These are phyloP conservation scores for Leptoclinus maculatus DNA, from an alignment of 2,797 vertebrate genomes.

Conservation along the genomic window DNA sequence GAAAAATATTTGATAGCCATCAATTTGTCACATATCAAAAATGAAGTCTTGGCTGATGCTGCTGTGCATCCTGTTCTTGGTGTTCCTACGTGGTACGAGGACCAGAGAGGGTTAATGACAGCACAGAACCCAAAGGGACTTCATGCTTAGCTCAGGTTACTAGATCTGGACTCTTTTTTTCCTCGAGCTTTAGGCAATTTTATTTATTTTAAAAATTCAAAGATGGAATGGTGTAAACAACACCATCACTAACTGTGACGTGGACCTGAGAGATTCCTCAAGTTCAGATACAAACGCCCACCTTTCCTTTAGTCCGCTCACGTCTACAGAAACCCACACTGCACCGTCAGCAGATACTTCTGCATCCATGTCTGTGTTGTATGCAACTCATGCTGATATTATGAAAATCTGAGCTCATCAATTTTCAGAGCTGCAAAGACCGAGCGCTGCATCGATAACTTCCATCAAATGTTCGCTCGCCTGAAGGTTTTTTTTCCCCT, in stretches of 20 bases:
- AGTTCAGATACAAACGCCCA: not conserved
- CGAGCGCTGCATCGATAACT: not conserved
- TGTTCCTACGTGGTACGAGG: not conserved
- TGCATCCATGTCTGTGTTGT: slow-evolving; percentile 1
- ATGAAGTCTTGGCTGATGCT: slow-evolving; percentile 6
- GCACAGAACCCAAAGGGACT: too few species aligned
- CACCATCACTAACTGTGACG: not conserved
- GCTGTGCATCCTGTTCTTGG: not conserved
- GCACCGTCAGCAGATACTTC: slow-evolving; percentile 35
- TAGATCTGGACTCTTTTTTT: too few species aligned
- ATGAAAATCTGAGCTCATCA: slow-evolving; percentile 6
- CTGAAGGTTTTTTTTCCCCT: not conserved
- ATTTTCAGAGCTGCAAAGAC: not conserved
- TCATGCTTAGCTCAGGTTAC: too few species aligned
- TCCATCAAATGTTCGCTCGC: not conserved
- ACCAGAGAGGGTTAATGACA: not conserved
- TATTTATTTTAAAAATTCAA: too few species aligned
- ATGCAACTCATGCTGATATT: slow-evolving; percentile 1
- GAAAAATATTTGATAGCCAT: not conserved
- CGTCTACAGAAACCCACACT: slow-evolving; percentile 5
- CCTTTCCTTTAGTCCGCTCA: not conserved
- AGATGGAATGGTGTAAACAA: too few species aligned
- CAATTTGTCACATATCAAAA: slow-evolving; percentile 1
- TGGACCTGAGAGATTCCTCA: not conserved
- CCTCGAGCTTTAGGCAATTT: too few species aligned